Base-by-base conservation (phyloP, 1,140 invertebrate genomes). In the Aplysia californica region DNA sequence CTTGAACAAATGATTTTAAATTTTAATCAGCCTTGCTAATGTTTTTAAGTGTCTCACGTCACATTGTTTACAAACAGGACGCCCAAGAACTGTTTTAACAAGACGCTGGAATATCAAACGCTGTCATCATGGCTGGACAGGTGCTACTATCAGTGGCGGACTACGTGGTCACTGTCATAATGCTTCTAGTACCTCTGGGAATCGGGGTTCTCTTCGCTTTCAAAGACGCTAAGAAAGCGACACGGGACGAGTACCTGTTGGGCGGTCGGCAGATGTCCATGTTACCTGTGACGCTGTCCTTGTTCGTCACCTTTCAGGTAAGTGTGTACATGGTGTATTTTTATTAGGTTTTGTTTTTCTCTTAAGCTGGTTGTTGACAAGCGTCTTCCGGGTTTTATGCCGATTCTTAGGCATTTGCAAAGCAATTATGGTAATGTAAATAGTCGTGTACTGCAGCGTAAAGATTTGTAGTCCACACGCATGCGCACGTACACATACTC, bases 191-290 rank as follows among this genome's bases (percentile, higher is more conserved):
- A 6, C 81, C 72, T 15, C 93, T 93, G 75, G 91, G 91, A 3
- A 95, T 96, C 69, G 95, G 95, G 0, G 90, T 95, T 0, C 95
- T 94, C 85, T 95, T 95, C 84, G 91, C 93, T 75, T 94, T 96
- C 81, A 95, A 93, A 29, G 96, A 92, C n/a, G 95, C 94, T 0
- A 94, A 93, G 84, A 96, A 97, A 87, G 94, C 93, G 90, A 97
- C 95, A 3, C 93, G 93, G 56, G 92, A 93, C 75, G 94, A 95
- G 81, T 95, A 95, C 85, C 88, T 95, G 18, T 87, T 95, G 5
- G 95, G 94, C 0, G 93, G 95, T 83, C 91, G 92, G 75, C 93
- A 93, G 38, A 94, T 96, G 93, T 90, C 92, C 3, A 91, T 95
- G 67, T 92, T 85, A 18, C 83, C 85, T 26, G 82, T 84, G n/a